Evolutionary conservation across 2,888 invertebrate species (phyloP).

Genomic region (Arge pagana): DNA sequence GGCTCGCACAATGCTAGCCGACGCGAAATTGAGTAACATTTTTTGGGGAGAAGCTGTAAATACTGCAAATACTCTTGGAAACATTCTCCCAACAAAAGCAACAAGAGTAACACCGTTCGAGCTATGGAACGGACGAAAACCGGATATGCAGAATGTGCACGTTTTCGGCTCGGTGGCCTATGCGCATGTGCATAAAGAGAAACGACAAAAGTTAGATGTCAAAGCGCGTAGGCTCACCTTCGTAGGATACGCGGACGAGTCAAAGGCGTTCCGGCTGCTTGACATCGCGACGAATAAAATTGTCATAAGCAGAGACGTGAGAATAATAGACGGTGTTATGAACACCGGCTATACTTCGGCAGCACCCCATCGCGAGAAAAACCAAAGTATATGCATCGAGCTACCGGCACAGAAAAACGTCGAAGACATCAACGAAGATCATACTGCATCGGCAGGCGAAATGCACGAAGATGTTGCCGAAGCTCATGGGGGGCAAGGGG

Average conservation of each 20-base stretch:
- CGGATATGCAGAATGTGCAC: conserved; percentile 27
- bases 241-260: conserved; percentile 28
- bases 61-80: conserved; percentile 5
- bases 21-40: neutral
- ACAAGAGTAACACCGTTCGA: conserved; percentile 27
- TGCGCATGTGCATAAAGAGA: conserved; percentile 26
- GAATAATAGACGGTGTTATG: too few relatives aligned
- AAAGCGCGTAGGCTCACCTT: conserved; percentile 26
- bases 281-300: conserved; percentile 22
- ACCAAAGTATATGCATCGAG: too few relatives aligned
- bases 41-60: conserved; percentile 5
- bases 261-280: conserved; percentile 30
- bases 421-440: neutral
- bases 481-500: too few relatives aligned
- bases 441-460: too few relatives aligned
- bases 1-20: neutral
- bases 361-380: too few relatives aligned
- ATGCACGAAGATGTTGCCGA: too few relatives aligned
- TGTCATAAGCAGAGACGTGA: conserved; percentile 30
- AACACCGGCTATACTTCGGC: too few relatives aligned
- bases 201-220: conserved; percentile 26
- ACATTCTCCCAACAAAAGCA: conserved; percentile 14
- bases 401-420: too few relatives aligned
- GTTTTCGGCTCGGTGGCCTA: conserved; percentile 33
- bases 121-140: conserved; percentile 29